phyloP scores from a whole-genome alignment of 1,140 invertebrate genomes.

The Drosophila elegans region DNA sequence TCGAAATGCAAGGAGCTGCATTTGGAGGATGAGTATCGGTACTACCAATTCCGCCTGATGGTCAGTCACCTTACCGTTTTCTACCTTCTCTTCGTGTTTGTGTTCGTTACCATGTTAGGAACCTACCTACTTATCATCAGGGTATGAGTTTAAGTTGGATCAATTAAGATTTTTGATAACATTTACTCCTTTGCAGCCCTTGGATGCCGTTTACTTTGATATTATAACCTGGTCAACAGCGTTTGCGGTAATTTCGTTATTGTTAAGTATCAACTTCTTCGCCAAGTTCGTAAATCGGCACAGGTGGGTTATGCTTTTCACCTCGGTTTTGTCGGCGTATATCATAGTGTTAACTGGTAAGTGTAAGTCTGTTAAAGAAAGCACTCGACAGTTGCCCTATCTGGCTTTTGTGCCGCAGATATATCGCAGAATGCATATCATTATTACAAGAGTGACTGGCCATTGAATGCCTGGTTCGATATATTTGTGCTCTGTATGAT shows the following conservation, averaged over 20 bases:
- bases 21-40: constrained; percentile 36
- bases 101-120: background rate
- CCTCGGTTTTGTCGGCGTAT: constrained; percentile 83
- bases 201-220: constrained; percentile 43
- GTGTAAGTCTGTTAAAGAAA: constrained; percentile 27
- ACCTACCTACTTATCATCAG: background rate
- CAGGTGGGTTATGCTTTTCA: constrained; percentile 83
- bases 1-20: constrained; percentile 38
- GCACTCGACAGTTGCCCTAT: too few species aligned
- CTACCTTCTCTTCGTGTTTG: constrained; percentile 13
- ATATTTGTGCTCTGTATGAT: constrained; percentile 89
- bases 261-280: constrained; percentile 85
- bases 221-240: constrained; percentile 52
- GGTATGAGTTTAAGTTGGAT: background rate
- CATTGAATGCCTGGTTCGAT: constrained; percentile 87
- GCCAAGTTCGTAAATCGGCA: constrained; percentile 81
- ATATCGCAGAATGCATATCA: constrained; percentile 86
- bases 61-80: constrained; percentile 37
- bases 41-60: constrained; percentile 43
- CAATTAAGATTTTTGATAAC: background rate
- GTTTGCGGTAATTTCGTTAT: constrained; percentile 75
- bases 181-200: constrained; percentile 3
- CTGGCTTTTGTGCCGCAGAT: constrained; percentile 77
- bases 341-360: constrained; percentile 57
- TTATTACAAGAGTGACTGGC: constrained; percentile 56